Evolutionary conservation across 2,888 invertebrate species (phyloP).

Genomic region (Hypselothyrea guttata): DNA sequence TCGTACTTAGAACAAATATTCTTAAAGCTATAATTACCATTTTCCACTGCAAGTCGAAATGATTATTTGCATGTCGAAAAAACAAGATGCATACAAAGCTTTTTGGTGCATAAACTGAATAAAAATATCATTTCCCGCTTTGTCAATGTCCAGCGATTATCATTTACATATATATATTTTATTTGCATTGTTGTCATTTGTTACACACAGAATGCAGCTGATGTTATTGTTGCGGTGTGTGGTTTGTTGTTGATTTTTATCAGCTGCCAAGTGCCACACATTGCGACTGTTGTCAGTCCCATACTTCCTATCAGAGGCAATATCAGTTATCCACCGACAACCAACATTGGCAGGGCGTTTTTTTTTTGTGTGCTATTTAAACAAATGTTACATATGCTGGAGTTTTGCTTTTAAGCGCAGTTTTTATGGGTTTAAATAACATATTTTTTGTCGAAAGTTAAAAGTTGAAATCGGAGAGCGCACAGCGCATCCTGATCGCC

Average conservation of each 20-base stretch:
- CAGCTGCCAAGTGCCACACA: slow-evolving; percentile 36
- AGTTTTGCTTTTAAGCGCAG: background rate
- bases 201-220: slow-evolving; percentile 29
- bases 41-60: no score
- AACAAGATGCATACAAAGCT: no score
- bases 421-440: no score
- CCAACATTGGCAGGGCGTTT: background rate
- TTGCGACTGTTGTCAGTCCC: slow-evolving; percentile 18
- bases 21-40: no score
- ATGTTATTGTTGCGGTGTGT: slow-evolving; percentile 47
- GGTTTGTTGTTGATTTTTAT: slow-evolving; percentile 56
- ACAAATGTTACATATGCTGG: slow-evolving; percentile 36
- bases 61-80: no score
- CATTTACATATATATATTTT: slow-evolving; percentile 31
- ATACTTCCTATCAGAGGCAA: slow-evolving; percentile 1
- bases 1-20: no score
- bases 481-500: background rate
- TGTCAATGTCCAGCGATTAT: slow-evolving; percentile 32
- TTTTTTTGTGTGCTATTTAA: slow-evolving; percentile 23
- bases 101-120: slow-evolving; percentile 14
- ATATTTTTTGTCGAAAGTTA: no score
- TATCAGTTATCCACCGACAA: slow-evolving; percentile 36
- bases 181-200: slow-evolving; percentile 46
- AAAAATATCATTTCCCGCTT: slow-evolving; percentile 18
- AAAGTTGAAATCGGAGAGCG: no score